Base-by-base conservation (phyloP, 2,113 vertebrate species). In the Aphelocoma coerulescens region DNA sequence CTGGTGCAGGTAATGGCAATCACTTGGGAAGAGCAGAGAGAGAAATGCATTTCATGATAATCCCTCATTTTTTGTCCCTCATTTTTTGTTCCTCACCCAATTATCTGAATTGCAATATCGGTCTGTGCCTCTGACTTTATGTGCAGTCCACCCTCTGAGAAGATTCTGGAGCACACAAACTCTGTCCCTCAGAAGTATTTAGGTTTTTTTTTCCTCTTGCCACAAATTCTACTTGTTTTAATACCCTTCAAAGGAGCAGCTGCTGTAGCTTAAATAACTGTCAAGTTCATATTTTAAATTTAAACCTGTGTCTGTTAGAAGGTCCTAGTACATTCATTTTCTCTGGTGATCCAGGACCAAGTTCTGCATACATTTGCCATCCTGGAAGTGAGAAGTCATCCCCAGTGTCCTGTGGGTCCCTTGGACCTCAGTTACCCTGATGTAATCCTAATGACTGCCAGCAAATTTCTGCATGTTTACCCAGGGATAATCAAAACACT, bases 291-390 rank as follows among this genome's bases (percentile, higher is more conserved):
- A 58, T 32, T 82, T 82, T 52, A n/a, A 43, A 28, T 72, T 61
- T 28, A 54, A 75, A 78, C 19, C 33, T 48, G 1, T 22, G 14
- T 55, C 43, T 72, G 5, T 26, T 68, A 39, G 44, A 65, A 89
- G 18, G 18, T 33, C 21, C 14, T 46, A 24, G 16, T 80, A 39
- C 11, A 9, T 90, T 65, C 6, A 15, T 52, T 75, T 82, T 57
- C 16, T 68, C 1, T 79, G 76, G 48, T 77, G 26, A 55, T 69
- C 10, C 43, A 51, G 46, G 43, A 58, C 44, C n/a, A 51, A 51
- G 16, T 73, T 30, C 24, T 65, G 30, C 19, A 48, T 7, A 10
- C 0, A 0, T 43, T 10, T 74, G 58, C 35, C 11, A 18, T 33
- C 17, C 1, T 5, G 18, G 13, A 52, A 63, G 57, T 52, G 65